Percentiles rank a stretch among this genome's conserved stretches.
phyloP scores from a whole-genome alignment of 2,113 vertebrate species.

The Gymnobelideus leadbeateri region DNA sequence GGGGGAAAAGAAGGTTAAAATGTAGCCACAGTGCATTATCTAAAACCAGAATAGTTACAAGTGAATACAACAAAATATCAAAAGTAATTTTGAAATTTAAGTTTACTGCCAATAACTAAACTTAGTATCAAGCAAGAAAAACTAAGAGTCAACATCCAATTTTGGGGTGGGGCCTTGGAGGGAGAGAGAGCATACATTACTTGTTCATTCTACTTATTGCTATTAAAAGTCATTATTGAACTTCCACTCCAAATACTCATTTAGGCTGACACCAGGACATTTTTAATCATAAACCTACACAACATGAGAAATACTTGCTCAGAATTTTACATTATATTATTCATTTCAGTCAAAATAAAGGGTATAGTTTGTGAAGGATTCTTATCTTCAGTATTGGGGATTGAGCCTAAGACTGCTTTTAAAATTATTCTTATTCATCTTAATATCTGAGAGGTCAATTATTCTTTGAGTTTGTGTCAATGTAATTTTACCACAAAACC shows the following conservation, averaged over 20 bases:
- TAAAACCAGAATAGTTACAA: conserved; percentile 1
- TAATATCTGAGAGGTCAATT: conserved; percentile 43
- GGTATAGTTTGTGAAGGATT: conserved; percentile 39
- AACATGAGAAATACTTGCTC: conserved; percentile 10
- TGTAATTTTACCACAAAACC: conserved; percentile 41
- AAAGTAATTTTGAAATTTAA: background rate
- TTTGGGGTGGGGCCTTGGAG: background rate
- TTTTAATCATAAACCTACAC: conserved; percentile 17
- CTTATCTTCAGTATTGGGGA: background rate
- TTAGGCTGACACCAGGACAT: conserved; percentile 30
- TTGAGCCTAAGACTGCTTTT: conserved; percentile 12
- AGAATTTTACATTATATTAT: conserved; percentile 29
- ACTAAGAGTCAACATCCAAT: background rate
- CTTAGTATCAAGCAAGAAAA: background rate
- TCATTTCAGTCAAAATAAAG: conserved; percentile 51
- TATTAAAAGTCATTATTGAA: conserved; percentile 39
- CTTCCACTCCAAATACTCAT: background rate
- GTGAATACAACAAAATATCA: background rate
- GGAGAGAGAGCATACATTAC: background rate
- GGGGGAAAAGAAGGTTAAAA: conserved; percentile 38
- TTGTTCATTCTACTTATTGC: conserved; percentile 33
- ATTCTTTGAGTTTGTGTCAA: conserved; percentile 36
- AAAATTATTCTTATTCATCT: conserved; percentile 45
- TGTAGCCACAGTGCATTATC: background rate
- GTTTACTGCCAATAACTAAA: conserved; percentile 2